phyloP scores from a whole-genome alignment of 2,113 vertebrate species.

The Grammomys surdaster region DNA sequence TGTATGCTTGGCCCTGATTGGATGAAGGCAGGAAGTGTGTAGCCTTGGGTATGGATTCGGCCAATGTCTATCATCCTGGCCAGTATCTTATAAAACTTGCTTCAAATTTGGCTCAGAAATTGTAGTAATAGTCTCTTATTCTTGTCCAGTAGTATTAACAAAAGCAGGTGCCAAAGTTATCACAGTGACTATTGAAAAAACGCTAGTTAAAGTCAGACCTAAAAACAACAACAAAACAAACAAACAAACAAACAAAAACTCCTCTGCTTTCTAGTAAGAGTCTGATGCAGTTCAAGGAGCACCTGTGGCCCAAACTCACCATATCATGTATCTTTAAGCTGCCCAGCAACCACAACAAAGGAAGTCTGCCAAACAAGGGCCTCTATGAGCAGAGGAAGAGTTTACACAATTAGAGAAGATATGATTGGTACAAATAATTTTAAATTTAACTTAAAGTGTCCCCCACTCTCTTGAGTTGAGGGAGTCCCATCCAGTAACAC shows the following conservation, averaged over 20 bases:
- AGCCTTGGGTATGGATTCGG: not conserved
- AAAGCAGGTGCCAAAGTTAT: not conserved
- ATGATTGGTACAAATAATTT: rapidly evolving
- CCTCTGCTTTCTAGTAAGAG: not conserved
- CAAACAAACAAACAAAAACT: not conserved
- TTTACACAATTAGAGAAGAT: not conserved
- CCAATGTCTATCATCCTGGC: not conserved
- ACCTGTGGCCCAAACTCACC: not conserved
- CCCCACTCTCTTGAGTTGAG: not conserved
- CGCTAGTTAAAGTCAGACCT: not conserved
- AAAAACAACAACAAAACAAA: not conserved
- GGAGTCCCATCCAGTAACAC: too few species aligned
- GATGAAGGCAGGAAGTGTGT: too few species aligned
- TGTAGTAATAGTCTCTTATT: not conserved
- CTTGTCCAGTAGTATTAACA: not conserved
- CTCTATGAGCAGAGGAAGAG: not conserved
- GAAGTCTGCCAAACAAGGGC: not conserved
- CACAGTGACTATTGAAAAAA: not conserved
- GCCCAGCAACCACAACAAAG: not conserved
- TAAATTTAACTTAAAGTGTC: not conserved
- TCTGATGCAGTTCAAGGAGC: not conserved
- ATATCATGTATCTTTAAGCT: not conserved
- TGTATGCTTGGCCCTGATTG: not conserved
- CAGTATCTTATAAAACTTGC: not conserved
- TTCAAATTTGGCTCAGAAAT: not conserved